Base-by-base conservation (phyloP, 2,797 vertebrate genomes). In the Thamnophis elegans region DNA sequence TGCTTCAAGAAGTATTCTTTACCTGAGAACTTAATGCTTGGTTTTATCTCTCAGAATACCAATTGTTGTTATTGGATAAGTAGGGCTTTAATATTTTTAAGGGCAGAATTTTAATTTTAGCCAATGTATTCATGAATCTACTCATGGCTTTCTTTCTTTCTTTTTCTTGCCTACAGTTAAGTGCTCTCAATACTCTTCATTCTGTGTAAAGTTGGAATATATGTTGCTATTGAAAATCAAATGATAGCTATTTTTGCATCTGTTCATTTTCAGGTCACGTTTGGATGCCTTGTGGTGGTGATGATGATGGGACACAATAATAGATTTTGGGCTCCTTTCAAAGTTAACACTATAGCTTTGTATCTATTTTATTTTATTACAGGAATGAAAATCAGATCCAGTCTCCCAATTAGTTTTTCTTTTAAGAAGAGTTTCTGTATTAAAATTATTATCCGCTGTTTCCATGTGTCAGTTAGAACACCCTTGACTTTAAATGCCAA, bases 401-500 rank as follows among this genome's bases (percentile, higher is more conserved):
- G 32, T 32, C 88, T 87, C 60, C 36, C 28, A 20, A 32, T 36
- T 2, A 4, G 54, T 1, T 25, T 5, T 13, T 94, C 89, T 28
- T 59, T 88, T 32, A 55, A 78, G 47, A 88, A 65, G 91, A 62
- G 88, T 89, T 90, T 4, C 92, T 93, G 10, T 82, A 88, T 95
- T 93, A 65, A 51, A 91, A 47, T 22, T 5, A 8, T 68, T 85
- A 10, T 94, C 90, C 68, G 58, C 90, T 93, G 86, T 95, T 95
- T 95, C 3, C 20, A 89, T 89, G 90, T 92, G 88, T 88, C 68
- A 14, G 9, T 53, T 82, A 26, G 16, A 62, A 12, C 93, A 93
- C 93, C 36, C 26, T 88, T 13, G 91, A 95, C 94, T 92, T 90
- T 87, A 89, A 94, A 91, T 42, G 73, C 47, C 94, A 94, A 95